These are phyloP conservation scores for Brachionus koreanus DNA, from an alignment of 1,140 invertebrate genomes.

Conservation along the genomic window DNA sequence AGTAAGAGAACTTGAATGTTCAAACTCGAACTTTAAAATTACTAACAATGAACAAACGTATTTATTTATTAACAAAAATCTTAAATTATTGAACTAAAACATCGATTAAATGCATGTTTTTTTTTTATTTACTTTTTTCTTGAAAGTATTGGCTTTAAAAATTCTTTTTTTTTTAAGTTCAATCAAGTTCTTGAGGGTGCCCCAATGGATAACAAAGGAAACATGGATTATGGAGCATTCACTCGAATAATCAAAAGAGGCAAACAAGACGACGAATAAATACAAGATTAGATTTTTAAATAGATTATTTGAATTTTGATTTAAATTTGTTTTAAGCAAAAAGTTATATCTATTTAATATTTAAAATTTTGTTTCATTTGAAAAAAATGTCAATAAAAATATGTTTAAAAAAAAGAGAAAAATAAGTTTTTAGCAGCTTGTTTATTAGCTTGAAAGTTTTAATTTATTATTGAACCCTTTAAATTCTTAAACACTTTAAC, in stretches of 20 bases:
- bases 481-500: too few species aligned
- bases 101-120: not conserved
- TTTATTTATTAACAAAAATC: not conserved
- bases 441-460: too few species aligned
- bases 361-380: too few species aligned
- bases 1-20: slow-evolving; percentile 8
- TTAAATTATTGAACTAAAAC: not conserved
- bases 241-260: slow-evolving; percentile 44
- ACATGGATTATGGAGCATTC: slow-evolving; percentile 41
- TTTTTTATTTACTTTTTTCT: not conserved
- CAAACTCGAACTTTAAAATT: not conserved
- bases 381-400: too few species aligned
- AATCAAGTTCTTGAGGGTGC: slow-evolving; percentile 41
- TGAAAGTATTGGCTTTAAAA: too few species aligned
- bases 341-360: too few species aligned
- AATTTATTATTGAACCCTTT: too few species aligned
- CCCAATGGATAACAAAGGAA: slow-evolving; percentile 36
- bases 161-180: slow-evolving; percentile 17
- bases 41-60: not conserved
- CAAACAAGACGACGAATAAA: slow-evolving; percentile 45
- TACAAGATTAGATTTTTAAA: not conserved
- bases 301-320: not conserved
- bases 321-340: not conserved
- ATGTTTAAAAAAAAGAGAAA: too few species aligned
- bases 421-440: too few species aligned